Percentiles rank a stretch among this genome's conserved stretches.
phyloP scores from a whole-genome alignment of 2,888 invertebrate species.

The Bellardia bayeri region DNA sequence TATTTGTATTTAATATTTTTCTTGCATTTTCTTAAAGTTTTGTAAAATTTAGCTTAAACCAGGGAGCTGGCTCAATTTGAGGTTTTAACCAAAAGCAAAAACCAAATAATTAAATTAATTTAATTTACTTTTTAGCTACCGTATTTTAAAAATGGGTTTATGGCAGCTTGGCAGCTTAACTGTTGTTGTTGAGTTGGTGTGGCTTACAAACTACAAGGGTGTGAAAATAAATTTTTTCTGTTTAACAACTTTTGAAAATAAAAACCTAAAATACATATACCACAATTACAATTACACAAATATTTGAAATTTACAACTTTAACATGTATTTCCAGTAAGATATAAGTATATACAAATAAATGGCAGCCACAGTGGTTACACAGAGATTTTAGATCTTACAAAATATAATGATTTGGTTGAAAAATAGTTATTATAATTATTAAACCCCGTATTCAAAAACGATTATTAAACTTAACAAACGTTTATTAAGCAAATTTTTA shows the following conservation, averaged over 20 bases:
- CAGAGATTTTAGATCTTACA: too few species aligned
- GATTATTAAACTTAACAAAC: too few species aligned
- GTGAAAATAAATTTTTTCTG: slow-evolving; percentile 33
- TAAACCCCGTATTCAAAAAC: too few species aligned
- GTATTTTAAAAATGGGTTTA: slow-evolving; percentile 2
- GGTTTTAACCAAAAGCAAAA: background rate
- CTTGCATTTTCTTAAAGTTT: slow-evolving; percentile 17
- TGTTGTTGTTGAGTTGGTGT: too few species aligned
- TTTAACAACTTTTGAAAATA: background rate
- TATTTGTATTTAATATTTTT: slow-evolving; percentile 21
- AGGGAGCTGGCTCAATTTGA: background rate
- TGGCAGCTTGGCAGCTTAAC: slow-evolving; percentile 14
- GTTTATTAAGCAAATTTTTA: too few species aligned
- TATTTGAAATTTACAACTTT: background rate
- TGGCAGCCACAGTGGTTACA: too few species aligned
- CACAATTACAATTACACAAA: background rate
- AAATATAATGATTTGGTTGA: too few species aligned
- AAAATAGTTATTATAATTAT: too few species aligned
- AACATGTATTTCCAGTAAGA: too few species aligned
- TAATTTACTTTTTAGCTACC: slow-evolving; percentile 21
- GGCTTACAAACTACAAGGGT: slow-evolving; percentile 27
- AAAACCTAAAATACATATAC: background rate
- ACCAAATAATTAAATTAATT: slow-evolving; percentile 8
- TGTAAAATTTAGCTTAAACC: slow-evolving; percentile 20
- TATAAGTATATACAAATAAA: too few species aligned